phyloP scores from a whole-genome alignment of 1,140 invertebrate genomes.

The Patella vulgata region DNA sequence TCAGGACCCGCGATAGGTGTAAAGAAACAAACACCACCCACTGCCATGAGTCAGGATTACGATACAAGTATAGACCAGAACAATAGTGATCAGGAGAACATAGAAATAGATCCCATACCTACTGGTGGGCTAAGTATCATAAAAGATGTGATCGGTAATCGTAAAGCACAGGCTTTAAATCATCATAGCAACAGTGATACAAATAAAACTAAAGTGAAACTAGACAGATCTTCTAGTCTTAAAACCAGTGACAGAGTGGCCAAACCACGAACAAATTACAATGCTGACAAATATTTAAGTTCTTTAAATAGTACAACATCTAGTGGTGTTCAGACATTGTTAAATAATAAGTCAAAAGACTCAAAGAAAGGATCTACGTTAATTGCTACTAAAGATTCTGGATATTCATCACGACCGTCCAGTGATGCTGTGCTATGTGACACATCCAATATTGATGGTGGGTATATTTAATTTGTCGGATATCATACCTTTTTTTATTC shows the following conservation, averaged over 20 bases:
- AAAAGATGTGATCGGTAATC: conserved; percentile 32
- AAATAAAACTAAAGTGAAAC: no score
- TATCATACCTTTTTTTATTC: no score
- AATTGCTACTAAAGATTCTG: conserved; percentile 44
- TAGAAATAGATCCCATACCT: conserved; percentile 29
- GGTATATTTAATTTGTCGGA: conserved; percentile 8
- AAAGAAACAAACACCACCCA: conserved; percentile 43
- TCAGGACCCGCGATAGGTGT: conserved; percentile 41
- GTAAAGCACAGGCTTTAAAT: conserved; percentile 13
- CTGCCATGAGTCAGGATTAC: conserved; percentile 51
- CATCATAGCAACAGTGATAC: no score
- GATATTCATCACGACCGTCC: conserved; percentile 45
- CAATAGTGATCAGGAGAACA: conserved; percentile 17
- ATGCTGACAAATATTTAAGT: no score
- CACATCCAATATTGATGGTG: conserved; percentile 25
- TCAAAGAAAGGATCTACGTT: conserved; percentile 1
- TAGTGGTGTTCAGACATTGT: no score
- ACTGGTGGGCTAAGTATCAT: conserved; percentile 32
- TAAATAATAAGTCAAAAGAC: no score
- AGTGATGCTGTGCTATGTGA: conserved; percentile 47
- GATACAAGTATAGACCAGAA: conserved; percentile 48
- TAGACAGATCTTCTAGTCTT: no score
- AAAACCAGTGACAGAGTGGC: no score
- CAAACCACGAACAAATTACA: no score
- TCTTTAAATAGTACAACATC: no score